phyloP scores from a whole-genome alignment of 2,797 vertebrate species.

The Rhinoraja longicauda region DNA sequence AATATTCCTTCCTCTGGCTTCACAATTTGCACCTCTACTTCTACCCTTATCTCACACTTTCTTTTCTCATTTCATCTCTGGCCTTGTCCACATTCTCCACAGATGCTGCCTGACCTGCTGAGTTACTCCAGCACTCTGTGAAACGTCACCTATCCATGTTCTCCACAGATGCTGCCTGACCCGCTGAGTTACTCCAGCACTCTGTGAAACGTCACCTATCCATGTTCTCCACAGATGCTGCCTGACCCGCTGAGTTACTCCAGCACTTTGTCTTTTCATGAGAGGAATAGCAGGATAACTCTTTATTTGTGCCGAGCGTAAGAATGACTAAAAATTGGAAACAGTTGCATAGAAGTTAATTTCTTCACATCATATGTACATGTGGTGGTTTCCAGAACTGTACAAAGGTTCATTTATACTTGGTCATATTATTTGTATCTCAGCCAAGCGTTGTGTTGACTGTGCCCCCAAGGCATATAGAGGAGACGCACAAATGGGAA shows the following conservation, averaged over 20 bases:
- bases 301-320: not conserved
- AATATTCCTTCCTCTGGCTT: no score
- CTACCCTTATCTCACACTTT: no score
- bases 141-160: no score
- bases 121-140: not conserved
- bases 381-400: not conserved
- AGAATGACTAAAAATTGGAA: constrained; percentile 16
- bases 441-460: not conserved
- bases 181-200: not conserved
- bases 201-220: no score
- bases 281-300: no score
- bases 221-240: not conserved
- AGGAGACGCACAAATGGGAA: not conserved
- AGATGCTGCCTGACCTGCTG: not conserved
- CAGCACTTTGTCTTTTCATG: no score
- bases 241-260: not conserved
- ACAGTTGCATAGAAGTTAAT: not conserved
- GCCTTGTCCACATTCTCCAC: not conserved
- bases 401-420: constrained; percentile 32
- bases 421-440: constrained; percentile 11
- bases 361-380: constrained; percentile 9
- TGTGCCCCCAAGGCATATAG: not conserved
- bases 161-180: not conserved
- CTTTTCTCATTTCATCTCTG: no score
- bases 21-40: no score